phyloP scores from a whole-genome alignment of 2,113 vertebrate species.

The Bufo bufo region DNA sequence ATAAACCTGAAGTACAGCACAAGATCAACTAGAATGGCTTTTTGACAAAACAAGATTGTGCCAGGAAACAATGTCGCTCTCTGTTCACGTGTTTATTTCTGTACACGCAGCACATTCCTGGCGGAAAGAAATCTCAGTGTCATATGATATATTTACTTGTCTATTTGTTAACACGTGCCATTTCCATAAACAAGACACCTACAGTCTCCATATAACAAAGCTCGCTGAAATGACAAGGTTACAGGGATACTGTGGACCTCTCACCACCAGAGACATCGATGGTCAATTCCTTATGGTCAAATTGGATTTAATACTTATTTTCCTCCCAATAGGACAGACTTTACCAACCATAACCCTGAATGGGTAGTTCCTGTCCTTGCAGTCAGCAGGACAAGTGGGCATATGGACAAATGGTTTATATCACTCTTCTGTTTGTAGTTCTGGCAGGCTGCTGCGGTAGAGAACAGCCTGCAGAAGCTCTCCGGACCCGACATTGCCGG shows the following conservation, averaged over 20 bases:
- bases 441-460: no score
- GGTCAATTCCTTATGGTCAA: no score
- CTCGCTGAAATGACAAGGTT: not conserved
- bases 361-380: no score
- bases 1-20: not conserved
- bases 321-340: no score
- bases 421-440: no score
- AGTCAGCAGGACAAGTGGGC: no score
- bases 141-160: not conserved
- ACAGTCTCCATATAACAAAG: not conserved
- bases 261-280: no score
- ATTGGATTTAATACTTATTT: no score
- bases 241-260: not conserved
- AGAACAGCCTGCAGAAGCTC: no score
- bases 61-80: conserved; percentile 29
- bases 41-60: not conserved
- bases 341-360: no score
- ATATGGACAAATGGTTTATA: no score
- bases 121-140: not conserved
- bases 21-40: not conserved
- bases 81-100: conserved; percentile 45
- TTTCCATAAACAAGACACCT: not conserved
- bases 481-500: no score
- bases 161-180: not conserved
- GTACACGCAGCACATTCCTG: conserved; percentile 9